Conservation (phyloP, 2,797 vertebrate species). For the Ceyx erithaca region DNA sequence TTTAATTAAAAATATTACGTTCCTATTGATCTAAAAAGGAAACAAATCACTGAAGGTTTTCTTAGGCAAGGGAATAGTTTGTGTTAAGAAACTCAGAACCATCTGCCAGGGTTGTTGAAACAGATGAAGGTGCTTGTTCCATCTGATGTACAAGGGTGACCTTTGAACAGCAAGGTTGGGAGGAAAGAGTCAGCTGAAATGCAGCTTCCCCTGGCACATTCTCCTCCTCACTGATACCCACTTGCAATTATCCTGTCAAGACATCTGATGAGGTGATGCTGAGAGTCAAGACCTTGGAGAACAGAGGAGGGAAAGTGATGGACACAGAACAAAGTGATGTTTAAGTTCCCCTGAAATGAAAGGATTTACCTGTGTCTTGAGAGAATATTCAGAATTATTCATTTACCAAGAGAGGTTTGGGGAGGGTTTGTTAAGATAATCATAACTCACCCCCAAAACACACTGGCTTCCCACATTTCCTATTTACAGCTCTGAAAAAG, state of each 20-base stretch:
- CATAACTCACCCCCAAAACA: background rate
- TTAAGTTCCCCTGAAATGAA: background rate
- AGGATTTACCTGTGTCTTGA: background rate
- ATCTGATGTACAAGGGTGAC: slow-evolving; percentile 33
- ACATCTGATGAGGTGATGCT: background rate
- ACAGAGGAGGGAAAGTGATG: background rate
- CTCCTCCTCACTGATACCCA: background rate
- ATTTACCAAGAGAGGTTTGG: background rate
- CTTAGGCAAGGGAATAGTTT: background rate
- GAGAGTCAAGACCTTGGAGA: background rate
- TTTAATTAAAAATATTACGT: background rate
- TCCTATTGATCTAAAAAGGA: background rate
- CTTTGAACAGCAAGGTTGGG: slow-evolving; percentile 17
- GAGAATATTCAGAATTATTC: background rate
- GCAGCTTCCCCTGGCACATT: background rate
- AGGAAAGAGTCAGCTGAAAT: slow-evolving; percentile 7
- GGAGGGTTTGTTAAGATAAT: background rate
- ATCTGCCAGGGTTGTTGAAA: background rate
- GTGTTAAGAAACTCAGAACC: background rate
- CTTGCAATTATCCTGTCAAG: slow-evolving; percentile 39
- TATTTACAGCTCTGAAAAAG: background rate
- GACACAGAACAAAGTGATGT: background rate
- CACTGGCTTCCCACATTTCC: background rate
- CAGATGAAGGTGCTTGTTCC: background rate
- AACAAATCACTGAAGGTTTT: background rate